These are phyloP conservation scores for Halictus rubicundus DNA, from an alignment of 1,140 invertebrate genomes.

Conservation along the genomic window DNA sequence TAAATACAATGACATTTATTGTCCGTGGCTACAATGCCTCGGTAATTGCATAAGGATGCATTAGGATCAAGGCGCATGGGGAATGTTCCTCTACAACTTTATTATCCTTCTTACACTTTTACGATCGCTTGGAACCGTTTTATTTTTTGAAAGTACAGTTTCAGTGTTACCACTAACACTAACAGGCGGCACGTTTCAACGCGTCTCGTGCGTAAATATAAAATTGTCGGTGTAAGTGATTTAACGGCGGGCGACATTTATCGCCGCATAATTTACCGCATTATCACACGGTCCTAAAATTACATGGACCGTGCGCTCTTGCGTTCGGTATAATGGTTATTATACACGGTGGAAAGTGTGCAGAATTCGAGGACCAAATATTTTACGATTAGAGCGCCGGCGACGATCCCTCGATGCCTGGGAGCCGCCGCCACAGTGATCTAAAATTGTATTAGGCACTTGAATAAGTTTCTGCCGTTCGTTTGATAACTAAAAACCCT, in stretches of 20 bases:
- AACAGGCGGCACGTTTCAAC: neutral
- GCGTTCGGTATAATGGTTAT: neutral
- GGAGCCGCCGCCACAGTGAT: neutral
- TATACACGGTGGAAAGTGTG: neutral
- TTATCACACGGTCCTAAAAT: constrained; percentile 6
- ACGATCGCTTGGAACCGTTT: neutral
- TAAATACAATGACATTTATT: too few species aligned
- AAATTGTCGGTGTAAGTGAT: neutral
- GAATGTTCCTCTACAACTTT: too few species aligned
- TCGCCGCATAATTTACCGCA: constrained; percentile 6
- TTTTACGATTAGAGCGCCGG: neutral
- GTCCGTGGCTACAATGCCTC: too few species aligned
- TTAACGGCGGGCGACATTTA: neutral
- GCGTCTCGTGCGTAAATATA: neutral
- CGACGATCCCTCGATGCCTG: neutral
- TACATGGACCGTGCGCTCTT: neutral
- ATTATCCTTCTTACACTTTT: too few species aligned
- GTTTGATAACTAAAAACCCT: too few species aligned
- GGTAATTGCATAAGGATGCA: too few species aligned
- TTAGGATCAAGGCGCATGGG: too few species aligned
- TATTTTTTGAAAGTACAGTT: neutral
- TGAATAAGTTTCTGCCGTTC: too few species aligned
- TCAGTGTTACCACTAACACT: neutral
- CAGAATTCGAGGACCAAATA: neutral
- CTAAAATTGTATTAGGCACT: too few species aligned